A percentile compares a stretch with the other conserved stretches of the same genome.
Evolutionary conservation across 2,888 invertebrate species (phyloP).

Genomic region (Cephus pulcher): DNA sequence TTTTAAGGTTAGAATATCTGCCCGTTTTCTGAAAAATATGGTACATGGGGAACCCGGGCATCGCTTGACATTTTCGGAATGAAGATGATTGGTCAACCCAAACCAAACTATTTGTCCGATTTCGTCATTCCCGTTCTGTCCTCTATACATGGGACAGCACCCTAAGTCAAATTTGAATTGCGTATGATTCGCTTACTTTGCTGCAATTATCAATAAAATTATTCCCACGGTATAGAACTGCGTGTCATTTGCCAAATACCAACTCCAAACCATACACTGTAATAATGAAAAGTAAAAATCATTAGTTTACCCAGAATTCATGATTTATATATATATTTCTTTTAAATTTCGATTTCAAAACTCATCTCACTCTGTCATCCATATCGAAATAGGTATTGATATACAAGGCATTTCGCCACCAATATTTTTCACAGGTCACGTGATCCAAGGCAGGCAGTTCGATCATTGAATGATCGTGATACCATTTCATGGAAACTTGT

Average conservation of each 20-base stretch:
- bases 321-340: conserved; percentile 13
- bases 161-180: background rate
- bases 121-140: too few relatives aligned
- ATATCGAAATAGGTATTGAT: conserved; percentile 84
- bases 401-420: conserved; percentile 89
- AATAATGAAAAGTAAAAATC: background rate
- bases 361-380: conserved; percentile 69
- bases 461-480: conserved; percentile 79
- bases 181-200: conserved; percentile 69
- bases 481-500: conserved; percentile 78
- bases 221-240: conserved; percentile 81
- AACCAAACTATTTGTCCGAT: too few relatives aligned
- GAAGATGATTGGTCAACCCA: too few relatives aligned
- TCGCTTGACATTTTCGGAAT: too few relatives aligned
- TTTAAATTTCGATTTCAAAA: conserved; percentile 10
- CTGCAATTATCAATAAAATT: conserved; percentile 74
- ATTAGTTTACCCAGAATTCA: background rate
- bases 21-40: too few relatives aligned
- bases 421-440: conserved; percentile 79
- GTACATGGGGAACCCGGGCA: too few relatives aligned
- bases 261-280: conserved; percentile 84
- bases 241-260: conserved; percentile 86
- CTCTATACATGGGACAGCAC: too few relatives aligned
- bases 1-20: too few relatives aligned
- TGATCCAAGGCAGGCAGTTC: conserved; percentile 79